phyloP scores from a whole-genome alignment of 2,888 invertebrate species.

The Cataglyphis livida region DNA sequence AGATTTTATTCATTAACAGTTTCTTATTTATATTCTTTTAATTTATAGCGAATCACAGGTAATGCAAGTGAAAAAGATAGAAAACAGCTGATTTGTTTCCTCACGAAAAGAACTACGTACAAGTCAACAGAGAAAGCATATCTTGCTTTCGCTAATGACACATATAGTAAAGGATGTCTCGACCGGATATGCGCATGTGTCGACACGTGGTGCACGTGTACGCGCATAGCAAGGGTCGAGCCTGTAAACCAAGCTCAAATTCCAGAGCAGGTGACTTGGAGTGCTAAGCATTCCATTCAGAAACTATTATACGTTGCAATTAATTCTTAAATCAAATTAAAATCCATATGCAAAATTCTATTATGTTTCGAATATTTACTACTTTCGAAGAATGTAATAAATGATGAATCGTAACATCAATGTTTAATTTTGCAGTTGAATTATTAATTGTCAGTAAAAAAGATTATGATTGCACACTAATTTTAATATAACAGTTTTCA shows the following conservation, averaged over 20 bases:
- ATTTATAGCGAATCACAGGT: neutral
- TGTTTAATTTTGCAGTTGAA: neutral
- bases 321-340: slow-evolving; percentile 14
- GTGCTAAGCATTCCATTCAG: slow-evolving; percentile 10
- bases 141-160: slow-evolving; percentile 34
- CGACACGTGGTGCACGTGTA: slow-evolving; percentile 47
- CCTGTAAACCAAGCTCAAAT: slow-evolving; percentile 31
- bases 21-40: neutral
- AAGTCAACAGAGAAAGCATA: slow-evolving; percentile 13
- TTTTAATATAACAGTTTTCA: neutral
- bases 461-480: neutral
- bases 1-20: neutral
- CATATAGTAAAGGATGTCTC: slow-evolving; percentile 33
- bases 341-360: neutral
- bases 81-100: slow-evolving; percentile 22
- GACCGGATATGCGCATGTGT: slow-evolving; percentile 30
- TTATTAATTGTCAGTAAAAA: neutral
- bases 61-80: neutral
- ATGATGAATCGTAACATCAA: neutral
- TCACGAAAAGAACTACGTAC: slow-evolving; percentile 1
- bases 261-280: slow-evolving; percentile 43
- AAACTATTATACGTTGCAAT: slow-evolving; percentile 12
- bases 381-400: neutral
- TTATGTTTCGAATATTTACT: neutral
- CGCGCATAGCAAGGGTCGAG: slow-evolving; percentile 30